Evolutionary conservation across 2,888 invertebrate species (phyloP).

Genomic region (Unio delphinus): DNA sequence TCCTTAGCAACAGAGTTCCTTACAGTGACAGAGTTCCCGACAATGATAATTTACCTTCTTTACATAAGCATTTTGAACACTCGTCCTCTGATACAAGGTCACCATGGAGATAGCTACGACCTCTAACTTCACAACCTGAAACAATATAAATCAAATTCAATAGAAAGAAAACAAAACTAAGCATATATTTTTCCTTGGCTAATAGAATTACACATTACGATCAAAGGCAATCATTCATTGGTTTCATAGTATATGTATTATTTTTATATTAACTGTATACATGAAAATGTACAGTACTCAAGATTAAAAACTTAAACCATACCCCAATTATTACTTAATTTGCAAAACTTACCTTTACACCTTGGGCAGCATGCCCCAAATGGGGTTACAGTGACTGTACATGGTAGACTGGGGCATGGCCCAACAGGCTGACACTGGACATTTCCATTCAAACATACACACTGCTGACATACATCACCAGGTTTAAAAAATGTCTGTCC

Average conservation of each 20-base stretch:
- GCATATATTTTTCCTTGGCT: not conserved
- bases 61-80: conserved; percentile 55
- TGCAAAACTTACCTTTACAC: conserved; percentile 51
- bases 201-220: too few relatives aligned
- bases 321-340: not conserved
- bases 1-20: too few relatives aligned
- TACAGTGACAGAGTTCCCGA: too few relatives aligned
- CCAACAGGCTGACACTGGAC: conserved; percentile 49
- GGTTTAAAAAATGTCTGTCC: conserved; percentile 46
- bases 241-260: too few relatives aligned
- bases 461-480: conserved; percentile 58
- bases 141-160: conserved; percentile 2
- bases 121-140: conserved; percentile 54
- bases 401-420: conserved; percentile 53
- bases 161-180: not conserved
- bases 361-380: conserved; percentile 60
- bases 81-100: conserved; percentile 47
- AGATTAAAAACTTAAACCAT: too few relatives aligned
- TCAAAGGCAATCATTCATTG: too few relatives aligned
- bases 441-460: conserved; percentile 57
- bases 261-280: too few relatives aligned
- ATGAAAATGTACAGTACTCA: too few relatives aligned
- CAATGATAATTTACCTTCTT: conserved; percentile 42
- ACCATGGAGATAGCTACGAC: conserved; percentile 46
- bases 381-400: conserved; percentile 47